Conservation (phyloP, 2,888 invertebrate genomes). For the Drosophila planitibia region DNA sequence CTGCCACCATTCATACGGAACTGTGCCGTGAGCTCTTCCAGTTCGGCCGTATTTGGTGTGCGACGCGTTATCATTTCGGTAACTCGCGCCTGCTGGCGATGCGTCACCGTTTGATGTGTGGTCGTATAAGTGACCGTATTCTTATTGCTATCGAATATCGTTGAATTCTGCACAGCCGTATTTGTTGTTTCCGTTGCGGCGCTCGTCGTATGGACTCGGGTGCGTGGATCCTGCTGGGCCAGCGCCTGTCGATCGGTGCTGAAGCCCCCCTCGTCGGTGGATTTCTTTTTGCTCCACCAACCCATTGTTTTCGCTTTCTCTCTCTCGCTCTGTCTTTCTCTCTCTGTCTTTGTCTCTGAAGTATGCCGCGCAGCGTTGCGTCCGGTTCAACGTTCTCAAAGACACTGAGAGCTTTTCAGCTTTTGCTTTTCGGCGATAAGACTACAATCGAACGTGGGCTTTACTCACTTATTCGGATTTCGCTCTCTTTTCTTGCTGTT, state of each 20-base stretch:
- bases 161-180: constrained; percentile 78
- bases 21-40: constrained; percentile 71
- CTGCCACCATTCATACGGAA: constrained; percentile 48
- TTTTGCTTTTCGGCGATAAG: constrained; percentile 22
- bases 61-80: constrained; percentile 77
- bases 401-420: constrained; percentile 33
- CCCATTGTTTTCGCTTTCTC: constrained; percentile 27
- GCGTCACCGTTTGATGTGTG: constrained; percentile 82
- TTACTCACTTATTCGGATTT: constrained; percentile 13
- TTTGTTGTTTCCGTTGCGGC: constrained; percentile 80
- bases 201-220: constrained; percentile 74
- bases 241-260: constrained; percentile 39
- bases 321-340: not conserved
- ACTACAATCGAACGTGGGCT: not conserved
- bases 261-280: constrained; percentile 19
- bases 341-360: not conserved
- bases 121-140: constrained; percentile 72
- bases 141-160: constrained; percentile 74
- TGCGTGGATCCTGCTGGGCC: constrained; percentile 79
- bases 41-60: constrained; percentile 74
- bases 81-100: constrained; percentile 73
- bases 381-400: constrained; percentile 13
- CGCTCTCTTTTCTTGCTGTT: not conserved
- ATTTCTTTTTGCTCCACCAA: constrained; percentile 44
- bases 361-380: constrained; percentile 9